These are phyloP conservation scores for Chondrilla cf. caribensis DNA, from an alignment of 37 sponge, comb jelly and placozoan genomes.

Conservation along the genomic window DNA sequence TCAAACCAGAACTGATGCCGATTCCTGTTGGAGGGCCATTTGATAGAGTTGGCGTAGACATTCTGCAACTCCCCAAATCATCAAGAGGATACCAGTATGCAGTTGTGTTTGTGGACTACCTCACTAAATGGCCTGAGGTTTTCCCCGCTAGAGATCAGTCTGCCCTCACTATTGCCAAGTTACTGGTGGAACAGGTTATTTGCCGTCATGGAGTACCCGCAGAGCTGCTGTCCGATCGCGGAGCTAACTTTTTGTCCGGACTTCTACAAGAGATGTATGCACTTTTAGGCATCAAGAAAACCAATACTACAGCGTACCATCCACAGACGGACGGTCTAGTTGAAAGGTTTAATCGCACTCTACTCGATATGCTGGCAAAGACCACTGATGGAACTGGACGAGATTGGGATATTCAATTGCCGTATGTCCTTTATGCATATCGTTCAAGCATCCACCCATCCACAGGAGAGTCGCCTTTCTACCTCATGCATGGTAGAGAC, in stretches of 20 bases:
- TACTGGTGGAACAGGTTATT: constrained; percentile 52
- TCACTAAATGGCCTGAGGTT: constrained; percentile 73
- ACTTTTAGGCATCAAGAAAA: constrained; percentile 43
- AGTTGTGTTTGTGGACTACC: constrained; percentile 51
- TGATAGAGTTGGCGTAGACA: constrained; percentile 37
- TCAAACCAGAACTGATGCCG: constrained; percentile 18
- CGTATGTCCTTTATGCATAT: constrained; percentile 44
- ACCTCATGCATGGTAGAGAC: constrained; percentile 50
- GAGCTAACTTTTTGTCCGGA: constrained; percentile 27
- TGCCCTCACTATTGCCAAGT: constrained; percentile 51
- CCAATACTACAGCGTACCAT: constrained; percentile 56
- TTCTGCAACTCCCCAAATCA: constrained; percentile 30
- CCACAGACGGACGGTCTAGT: constrained; percentile 55
- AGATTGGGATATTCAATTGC: constrained; percentile 36
- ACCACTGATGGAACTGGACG: constrained; percentile 3
- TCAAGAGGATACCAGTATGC: constrained; percentile 33
- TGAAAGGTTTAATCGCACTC: constrained; percentile 46
- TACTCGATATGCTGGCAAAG: constrained; percentile 44
- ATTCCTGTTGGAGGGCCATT: constrained; percentile 50
- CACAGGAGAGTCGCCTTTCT: constrained; percentile 47
- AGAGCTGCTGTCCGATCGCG: constrained; percentile 49
- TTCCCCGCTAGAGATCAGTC: constrained; percentile 44
- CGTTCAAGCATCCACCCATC: constrained; percentile 30
- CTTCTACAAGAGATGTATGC: constrained; percentile 32
- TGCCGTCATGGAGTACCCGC: constrained; percentile 60